Percentiles rank a stretch among this genome's conserved stretches.
Conservation (phyloP, 2,797 vertebrate genomes). For the Aotus griseimembra region DNA sequence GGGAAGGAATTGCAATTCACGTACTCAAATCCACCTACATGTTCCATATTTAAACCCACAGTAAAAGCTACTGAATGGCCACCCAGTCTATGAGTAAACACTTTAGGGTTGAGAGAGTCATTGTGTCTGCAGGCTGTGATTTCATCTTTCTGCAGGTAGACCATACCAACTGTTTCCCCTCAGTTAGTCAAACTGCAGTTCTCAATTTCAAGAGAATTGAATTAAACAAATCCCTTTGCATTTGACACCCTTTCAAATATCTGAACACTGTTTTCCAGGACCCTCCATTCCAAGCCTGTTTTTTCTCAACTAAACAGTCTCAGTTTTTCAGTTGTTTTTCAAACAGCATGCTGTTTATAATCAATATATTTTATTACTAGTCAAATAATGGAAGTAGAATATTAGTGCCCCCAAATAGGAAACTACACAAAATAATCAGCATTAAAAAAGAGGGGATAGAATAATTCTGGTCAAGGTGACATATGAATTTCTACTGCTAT, state of each 20-base stretch:
- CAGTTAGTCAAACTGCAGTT: neutral
- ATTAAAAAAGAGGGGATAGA: neutral
- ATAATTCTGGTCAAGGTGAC: neutral
- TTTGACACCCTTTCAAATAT: slow-evolving; percentile 26
- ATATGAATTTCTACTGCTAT: neutral
- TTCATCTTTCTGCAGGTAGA: neutral
- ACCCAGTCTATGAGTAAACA: neutral
- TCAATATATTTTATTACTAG: neutral
- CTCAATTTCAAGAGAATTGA: neutral
- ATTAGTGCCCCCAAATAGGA: neutral
- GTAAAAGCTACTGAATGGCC: neutral
- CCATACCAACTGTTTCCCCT: neutral
- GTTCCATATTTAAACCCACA: neutral
- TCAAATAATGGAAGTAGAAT: neutral
- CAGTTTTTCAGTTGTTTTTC: neutral
- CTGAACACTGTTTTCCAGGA: neutral
- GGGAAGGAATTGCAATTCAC: neutral
- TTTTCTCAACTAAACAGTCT: neutral
- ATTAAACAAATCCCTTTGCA: neutral
- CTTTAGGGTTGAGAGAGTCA: neutral
- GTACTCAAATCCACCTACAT: neutral
- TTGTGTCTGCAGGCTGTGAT: neutral
- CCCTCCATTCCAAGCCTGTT: neutral
- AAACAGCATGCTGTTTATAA: neutral
- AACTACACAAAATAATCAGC: neutral